Conservation (phyloP, 2,113 vertebrate genomes). For the Tringa solitaria region DNA sequence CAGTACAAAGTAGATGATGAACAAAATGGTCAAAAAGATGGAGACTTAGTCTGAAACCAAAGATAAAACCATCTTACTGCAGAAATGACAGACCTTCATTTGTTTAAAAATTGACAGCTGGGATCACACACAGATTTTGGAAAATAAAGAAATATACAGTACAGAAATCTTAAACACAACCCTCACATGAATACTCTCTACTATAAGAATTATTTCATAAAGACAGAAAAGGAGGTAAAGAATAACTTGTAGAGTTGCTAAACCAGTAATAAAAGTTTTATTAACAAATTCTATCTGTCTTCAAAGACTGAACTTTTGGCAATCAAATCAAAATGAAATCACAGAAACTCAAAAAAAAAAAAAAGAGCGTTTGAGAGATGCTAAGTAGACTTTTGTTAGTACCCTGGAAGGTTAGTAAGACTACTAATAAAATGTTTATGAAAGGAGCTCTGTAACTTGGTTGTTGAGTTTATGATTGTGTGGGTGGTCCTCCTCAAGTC, state of each 20-base stretch:
- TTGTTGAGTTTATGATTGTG: not conserved
- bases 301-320: not conserved
- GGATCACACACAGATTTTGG: not conserved
- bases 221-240: not conserved
- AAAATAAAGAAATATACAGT: not conserved
- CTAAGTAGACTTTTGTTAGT: not conserved
- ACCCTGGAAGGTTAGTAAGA: not conserved
- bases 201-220: not conserved
- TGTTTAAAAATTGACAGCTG: not conserved
- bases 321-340: not conserved
- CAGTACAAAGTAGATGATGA: not conserved
- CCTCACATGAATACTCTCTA: not conserved
- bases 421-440: not conserved
- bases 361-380: not conserved
- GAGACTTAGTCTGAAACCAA: not conserved
- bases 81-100: not conserved
- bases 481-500: not conserved
- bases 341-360: not conserved
- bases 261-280: not conserved
- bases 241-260: not conserved
- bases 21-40: not conserved
- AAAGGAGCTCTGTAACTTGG: not conserved
- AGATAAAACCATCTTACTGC: not conserved
- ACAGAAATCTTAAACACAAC: not conserved
- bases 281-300: not conserved